Evolutionary conservation across 2,888 invertebrate genomes (phyloP).

Genomic region (Chloroclystis v-ata): DNA sequence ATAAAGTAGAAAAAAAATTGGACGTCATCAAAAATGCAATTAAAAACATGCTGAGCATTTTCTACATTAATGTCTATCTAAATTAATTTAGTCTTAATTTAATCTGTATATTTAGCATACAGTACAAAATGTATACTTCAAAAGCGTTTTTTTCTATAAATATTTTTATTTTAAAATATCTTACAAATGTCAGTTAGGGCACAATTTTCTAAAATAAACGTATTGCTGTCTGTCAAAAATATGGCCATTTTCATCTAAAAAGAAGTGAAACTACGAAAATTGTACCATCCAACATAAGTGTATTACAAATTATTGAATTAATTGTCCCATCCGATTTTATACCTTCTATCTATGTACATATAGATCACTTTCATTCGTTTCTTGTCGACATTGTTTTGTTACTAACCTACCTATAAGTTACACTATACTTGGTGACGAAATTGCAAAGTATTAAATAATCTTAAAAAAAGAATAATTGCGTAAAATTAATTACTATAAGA

Average conservation of each 20-base stretch:
- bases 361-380: conserved; percentile 67
- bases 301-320: background rate
- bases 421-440: conserved; percentile 19
- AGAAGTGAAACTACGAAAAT: conserved; percentile 6
- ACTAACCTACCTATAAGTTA: conserved; percentile 51
- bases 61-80: conserved; percentile 71
- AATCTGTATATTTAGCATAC: conserved; percentile 51
- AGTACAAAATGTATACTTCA: conserved; percentile 61
- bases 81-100: conserved; percentile 52
- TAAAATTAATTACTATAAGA: too few relatives aligned
- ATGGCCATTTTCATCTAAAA: conserved; percentile 10
- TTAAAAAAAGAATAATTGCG: conserved; percentile 5
- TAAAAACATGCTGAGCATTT: conserved; percentile 58
- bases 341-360: conserved; percentile 53
- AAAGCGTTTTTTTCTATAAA: conserved; percentile 64
- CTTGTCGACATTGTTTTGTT: conserved; percentile 69
- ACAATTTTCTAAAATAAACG: conserved; percentile 21
- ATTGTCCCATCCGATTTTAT: conserved; percentile 33
- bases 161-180: conserved; percentile 42
- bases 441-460: conserved; percentile 16
- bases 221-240: background rate
- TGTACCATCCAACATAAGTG: conserved; percentile 25
- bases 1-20: conserved; percentile 27
- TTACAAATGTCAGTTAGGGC: conserved; percentile 31
- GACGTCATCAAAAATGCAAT: conserved; percentile 37